A percentile compares a stretch with the other conserved stretches of the same genome.
Evolutionary conservation across 37 sponge, comb jelly and placozoan species (phyloP).

Genomic region (Cliona cf. orientalis): DNA sequence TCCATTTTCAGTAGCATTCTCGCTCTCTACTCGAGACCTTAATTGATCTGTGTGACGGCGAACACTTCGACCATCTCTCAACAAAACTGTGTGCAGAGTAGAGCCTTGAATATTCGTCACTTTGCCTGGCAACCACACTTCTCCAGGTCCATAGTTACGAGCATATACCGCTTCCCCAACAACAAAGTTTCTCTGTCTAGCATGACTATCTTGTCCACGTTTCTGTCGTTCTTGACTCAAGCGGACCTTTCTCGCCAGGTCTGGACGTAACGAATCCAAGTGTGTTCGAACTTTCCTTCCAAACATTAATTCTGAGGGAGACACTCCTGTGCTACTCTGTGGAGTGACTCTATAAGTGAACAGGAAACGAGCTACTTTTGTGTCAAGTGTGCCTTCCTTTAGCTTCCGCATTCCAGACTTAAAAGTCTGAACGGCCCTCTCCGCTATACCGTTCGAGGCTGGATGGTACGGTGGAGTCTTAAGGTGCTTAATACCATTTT

Average conservation of each 20-base stretch:
- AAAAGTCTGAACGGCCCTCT: constrained; percentile 43
- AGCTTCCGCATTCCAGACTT: constrained; percentile 17
- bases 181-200: constrained; percentile 1
- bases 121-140: constrained; percentile 22
- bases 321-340: constrained; percentile 13
- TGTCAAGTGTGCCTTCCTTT: background rate
- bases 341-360: constrained; percentile 31
- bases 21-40: background rate
- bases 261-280: background rate
- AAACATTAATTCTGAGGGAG: constrained; percentile 3
- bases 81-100: background rate
- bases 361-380: constrained; percentile 10
- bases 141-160: constrained; percentile 10
- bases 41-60: constrained; percentile 28
- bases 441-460: too few relatives aligned
- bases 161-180: constrained; percentile 26
- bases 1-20: too few relatives aligned
- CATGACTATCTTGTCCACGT: constrained; percentile 1
- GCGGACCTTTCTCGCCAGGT: background rate
- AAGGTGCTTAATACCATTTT: background rate
- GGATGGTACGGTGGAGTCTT: background rate
- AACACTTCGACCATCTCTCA: constrained; percentile 17
- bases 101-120: constrained; percentile 1
- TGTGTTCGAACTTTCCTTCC: constrained; percentile 21
- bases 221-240: constrained; percentile 16